Base-by-base conservation (phyloP, 2,888 invertebrate genomes). In the Smittia sp. region DNA sequence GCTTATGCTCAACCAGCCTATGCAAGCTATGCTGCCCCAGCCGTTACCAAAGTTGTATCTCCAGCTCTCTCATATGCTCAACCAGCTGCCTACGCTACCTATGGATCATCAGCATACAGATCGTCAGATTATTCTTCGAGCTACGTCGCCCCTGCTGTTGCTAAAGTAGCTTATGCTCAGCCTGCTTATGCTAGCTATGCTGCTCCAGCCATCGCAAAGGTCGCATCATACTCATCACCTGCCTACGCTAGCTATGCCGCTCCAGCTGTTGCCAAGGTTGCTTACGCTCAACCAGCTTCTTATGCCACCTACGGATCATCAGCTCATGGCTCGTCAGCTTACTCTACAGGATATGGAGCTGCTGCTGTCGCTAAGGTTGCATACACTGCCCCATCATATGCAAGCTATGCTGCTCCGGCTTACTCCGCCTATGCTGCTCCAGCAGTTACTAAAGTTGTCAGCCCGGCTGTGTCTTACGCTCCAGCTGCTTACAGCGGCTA, bases 21-120 rank as follows among this genome's bases (percentile, higher is more conserved):
- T 62, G 54, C 65, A 1, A 9, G n/a, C 11, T 46, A 46, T 46
- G 46, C 46, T 46, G 46, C 46, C 11, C 46, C 46, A 46, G 46
- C 46, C 46, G 68, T 75, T 46, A 75, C 75, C 27, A 74, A 76
- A 24, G 79, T 79, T 74, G 80, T 79, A 46, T 80, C 79, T 20
- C 79, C 81, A 15, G 78, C 79, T 52, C 77, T 79, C 1, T 77
- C 80, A 39, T 79, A 79, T 9, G 78, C 79, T 32, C 7, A 73
- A 2, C 74, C 75, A 24, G 75, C 75, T 58, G 68, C 46, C 68
- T 24, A 58, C 70, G 15, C 79, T 1, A 27, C 65, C 1, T 68
- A 77, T 0, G 73, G 75, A 2, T 75, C 76, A 3, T 78, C 77
- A 22, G 75, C 77, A 7, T 74, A 65, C 22, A n/a, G n/a, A n/a